A percentile compares a stretch with the other conserved stretches of the same genome.
Evolutionary conservation across 2,888 invertebrate species (phyloP).

Genomic region (Automeris io): DNA sequence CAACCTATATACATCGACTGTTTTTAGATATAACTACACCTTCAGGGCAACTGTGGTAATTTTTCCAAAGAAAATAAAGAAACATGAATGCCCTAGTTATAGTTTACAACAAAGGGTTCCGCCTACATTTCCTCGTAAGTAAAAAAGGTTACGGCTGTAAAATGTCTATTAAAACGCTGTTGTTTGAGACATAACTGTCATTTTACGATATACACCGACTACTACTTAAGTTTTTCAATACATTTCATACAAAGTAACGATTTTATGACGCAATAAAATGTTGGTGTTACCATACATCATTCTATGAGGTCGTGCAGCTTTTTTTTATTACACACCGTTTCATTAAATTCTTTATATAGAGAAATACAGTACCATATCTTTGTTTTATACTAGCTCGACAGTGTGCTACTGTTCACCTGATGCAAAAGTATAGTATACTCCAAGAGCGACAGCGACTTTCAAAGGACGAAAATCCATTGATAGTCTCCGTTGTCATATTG

Average conservation of each 20-base stretch:
- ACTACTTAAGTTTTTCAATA: constrained; percentile 19
- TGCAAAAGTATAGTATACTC: no score
- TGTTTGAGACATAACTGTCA: constrained; percentile 7
- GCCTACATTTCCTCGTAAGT: constrained; percentile 2
- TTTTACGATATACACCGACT: constrained; percentile 18
- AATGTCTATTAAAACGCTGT: constrained; percentile 1
- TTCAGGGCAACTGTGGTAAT: no score
- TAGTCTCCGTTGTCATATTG: no score
- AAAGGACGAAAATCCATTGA: no score
- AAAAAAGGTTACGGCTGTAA: background rate
- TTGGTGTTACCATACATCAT: constrained; percentile 7
- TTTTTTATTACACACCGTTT: constrained; percentile 4
- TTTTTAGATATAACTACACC: no score
- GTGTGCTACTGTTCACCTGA: no score
- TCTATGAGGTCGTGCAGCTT: constrained; percentile 1
- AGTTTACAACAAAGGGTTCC: no score
- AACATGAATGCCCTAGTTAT: no score
- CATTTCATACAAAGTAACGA: constrained; percentile 17
- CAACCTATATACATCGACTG: no score
- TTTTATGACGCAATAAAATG: constrained; percentile 16
- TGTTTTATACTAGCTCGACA: no score
- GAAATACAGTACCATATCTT: background rate
- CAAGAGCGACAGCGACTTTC: no score
- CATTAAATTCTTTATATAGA: background rate
- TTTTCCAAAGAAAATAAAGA: no score